phyloP scores from a whole-genome alignment of 2,888 invertebrate species.

The Harpalus rubripes region DNA sequence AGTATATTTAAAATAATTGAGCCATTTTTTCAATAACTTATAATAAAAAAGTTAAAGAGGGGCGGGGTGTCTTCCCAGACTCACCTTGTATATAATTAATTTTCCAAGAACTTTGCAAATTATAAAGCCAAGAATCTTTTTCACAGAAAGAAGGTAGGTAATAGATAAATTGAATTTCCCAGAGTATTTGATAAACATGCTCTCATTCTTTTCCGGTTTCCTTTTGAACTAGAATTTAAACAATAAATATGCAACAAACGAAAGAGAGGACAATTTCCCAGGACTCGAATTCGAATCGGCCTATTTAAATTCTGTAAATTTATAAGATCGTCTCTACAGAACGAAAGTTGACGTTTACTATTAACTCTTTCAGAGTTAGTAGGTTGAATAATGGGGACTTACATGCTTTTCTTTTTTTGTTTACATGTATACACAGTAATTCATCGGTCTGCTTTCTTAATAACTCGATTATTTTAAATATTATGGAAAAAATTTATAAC shows the following conservation, averaged over 20 bases:
- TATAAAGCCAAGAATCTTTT: not conserved
- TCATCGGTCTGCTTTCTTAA: too few species aligned
- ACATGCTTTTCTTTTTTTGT: too few species aligned
- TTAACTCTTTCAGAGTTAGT: not conserved
- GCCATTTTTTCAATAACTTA: too few species aligned
- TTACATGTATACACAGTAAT: too few species aligned
- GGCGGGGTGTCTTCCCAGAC: too few species aligned
- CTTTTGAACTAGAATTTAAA: not conserved
- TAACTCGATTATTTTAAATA: too few species aligned
- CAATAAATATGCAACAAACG: not conserved
- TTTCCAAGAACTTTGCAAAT: not conserved
- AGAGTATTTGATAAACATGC: too few species aligned
- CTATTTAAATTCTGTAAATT: not conserved
- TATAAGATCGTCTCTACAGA: too few species aligned
- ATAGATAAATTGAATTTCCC: not conserved
- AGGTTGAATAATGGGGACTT: not conserved
- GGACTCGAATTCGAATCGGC: not conserved
- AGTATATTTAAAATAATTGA: too few species aligned
- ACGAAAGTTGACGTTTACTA: not conserved
- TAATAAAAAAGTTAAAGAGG: too few species aligned
- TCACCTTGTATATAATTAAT: not conserved
- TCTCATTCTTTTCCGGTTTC: not conserved
- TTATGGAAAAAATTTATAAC: too few species aligned
- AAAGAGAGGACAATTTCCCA: not conserved
- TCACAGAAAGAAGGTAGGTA: not conserved